Conservation (phyloP, 2,888 invertebrate species). For the Pyrocoelia pectoralis region DNA sequence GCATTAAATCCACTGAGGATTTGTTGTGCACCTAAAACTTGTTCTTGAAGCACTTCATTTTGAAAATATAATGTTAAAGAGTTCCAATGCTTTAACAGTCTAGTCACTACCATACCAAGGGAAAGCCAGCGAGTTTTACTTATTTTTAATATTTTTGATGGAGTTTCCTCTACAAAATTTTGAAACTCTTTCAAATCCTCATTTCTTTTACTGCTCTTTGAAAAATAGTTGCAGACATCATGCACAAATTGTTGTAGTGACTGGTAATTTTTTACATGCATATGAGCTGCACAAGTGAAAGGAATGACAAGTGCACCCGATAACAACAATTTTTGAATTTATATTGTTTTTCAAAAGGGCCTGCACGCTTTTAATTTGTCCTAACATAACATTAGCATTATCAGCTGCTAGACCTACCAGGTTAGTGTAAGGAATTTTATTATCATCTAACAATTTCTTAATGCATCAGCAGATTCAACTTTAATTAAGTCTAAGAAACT, state of each 20-base stretch:
- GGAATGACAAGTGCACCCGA: conserved; percentile 8
- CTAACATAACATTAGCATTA: conserved; percentile 33
- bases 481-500: too few relatives aligned
- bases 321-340: conserved; percentile 18
- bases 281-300: conserved; percentile 13
- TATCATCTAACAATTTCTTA: background rate
- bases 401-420: conserved; percentile 16
- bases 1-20: conserved; percentile 9
- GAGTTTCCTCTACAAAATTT: background rate
- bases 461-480: too few relatives aligned
- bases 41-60: background rate
- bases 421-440: background rate
- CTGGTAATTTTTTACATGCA: conserved; percentile 12
- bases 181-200: background rate
- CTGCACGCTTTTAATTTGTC: conserved; percentile 26
- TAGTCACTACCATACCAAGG: conserved; percentile 1
- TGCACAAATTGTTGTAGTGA: conserved; percentile 3
- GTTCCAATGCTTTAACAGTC: conserved; percentile 11
- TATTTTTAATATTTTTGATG: conserved; percentile 13
- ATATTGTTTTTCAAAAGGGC: conserved; percentile 18
- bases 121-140: conserved; percentile 6
- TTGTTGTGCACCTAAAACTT: background rate
- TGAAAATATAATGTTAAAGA: conserved; percentile 4
- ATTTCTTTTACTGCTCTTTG: conserved; percentile 5
- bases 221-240: conserved; percentile 8